Percentiles rank a stretch among this genome's conserved stretches.
Conservation (phyloP, 2,888 invertebrate genomes). For the Melangyna quadrimaculata region DNA sequence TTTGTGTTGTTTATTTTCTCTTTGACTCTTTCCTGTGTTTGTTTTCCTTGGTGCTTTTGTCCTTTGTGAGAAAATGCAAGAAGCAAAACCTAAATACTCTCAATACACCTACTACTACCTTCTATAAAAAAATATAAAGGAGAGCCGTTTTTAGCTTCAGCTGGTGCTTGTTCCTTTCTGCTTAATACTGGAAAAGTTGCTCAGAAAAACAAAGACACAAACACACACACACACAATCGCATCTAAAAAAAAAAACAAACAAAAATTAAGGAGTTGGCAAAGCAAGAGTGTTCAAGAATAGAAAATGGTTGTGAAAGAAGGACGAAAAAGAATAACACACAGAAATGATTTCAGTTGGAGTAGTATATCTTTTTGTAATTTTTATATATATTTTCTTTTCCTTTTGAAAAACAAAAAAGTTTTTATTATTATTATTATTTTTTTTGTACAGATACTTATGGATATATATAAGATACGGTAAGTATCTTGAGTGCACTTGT, state of each 20-base stretch:
- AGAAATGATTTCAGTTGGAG: slow-evolving; percentile 14
- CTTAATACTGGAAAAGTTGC: slow-evolving; percentile 11
- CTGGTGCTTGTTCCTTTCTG: background rate
- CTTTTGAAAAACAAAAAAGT: background rate
- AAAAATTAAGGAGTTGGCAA: slow-evolving; percentile 3
- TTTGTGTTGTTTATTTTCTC: slow-evolving; percentile 29
- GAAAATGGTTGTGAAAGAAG: slow-evolving; percentile 27
- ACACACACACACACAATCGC: background rate
- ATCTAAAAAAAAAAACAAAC: background rate
- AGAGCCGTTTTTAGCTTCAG: slow-evolving; percentile 6
- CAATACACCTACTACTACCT: too few species aligned
- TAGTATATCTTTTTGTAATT: slow-evolving; percentile 11
- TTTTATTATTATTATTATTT: slow-evolving; percentile 17
- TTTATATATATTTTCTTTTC: slow-evolving; percentile 17
- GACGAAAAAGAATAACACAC: background rate
- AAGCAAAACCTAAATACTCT: slow-evolving; percentile 57
- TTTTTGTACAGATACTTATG: slow-evolving; percentile 24
- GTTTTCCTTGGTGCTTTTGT: slow-evolving; percentile 39
- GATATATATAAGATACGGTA: slow-evolving; percentile 16
- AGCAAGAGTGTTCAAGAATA: slow-evolving; percentile 26
- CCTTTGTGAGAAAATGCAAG: slow-evolving; percentile 54
- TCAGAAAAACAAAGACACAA: slow-evolving; percentile 36
- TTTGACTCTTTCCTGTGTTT: slow-evolving; percentile 31
- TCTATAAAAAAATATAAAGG: background rate
- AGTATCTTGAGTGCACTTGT: slow-evolving; percentile 64